Evolutionary conservation across 2,113 vertebrate genomes (phyloP), one percentile per base, ranked within the genome.

Genomic region (Python bivittatus): DNA sequence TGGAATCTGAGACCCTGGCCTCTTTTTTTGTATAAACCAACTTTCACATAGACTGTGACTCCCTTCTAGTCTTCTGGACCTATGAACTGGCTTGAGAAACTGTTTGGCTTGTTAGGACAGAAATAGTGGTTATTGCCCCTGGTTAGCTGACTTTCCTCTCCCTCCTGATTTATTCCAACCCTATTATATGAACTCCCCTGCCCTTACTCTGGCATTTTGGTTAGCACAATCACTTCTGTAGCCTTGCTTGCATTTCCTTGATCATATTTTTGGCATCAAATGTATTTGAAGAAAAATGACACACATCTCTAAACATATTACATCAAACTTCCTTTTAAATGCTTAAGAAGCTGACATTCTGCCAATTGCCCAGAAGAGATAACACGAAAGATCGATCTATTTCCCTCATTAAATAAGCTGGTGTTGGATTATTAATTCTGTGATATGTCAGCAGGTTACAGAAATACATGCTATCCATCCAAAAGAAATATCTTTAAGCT

Each of bases 391-490:
- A 94, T 88, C 58, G 48, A 85, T 92, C 89, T 56, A 23, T 58
- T 96, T 96, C 86, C 87, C 94, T 96, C 60, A 85, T 93, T 95
- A 94, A 96, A 90, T 93, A 96, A 91, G 42, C 72, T 56, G 44
- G 20, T 57, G 91, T 88, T 89, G 86, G 91, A 95, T 94, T 89
- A 89, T 93, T 93, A 93, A 93, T 91, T 57, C 89, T 94, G 42
- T 57, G 64, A 95, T n/a, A 42, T 93, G 96, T 96, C 86, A 95
- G 9, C 3, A 92, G 42, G 53, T 89, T 91, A 57, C 44, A 86
- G 79, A 89, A 95, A 89, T 8, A 92, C 7, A 91, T 0, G 56
- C 85, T 91, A 90, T 0, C 7, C 29, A 33, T 93, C n/a, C 91
- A 33, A 94, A 92, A 61, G 90, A 6, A 96, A 61, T 4, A 68